These are phyloP conservation scores for Stratiolaelaps scimitus DNA, from an alignment of 1,140 invertebrate genomes.

Conservation along the genomic window DNA sequence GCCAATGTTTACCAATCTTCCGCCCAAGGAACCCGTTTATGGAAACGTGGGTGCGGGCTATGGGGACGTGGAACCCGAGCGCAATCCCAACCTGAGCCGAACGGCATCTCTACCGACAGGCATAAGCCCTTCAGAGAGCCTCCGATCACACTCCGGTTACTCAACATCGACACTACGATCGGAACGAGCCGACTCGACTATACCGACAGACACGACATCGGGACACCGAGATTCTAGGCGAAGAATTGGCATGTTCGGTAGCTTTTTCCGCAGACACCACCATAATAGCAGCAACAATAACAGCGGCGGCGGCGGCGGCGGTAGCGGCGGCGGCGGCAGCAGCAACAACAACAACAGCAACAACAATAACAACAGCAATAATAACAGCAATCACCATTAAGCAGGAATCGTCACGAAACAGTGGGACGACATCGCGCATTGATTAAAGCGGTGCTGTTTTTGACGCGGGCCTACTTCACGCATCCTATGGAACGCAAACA, in stretches of 20 bases:
- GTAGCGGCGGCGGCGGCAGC: neutral
- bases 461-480: no score
- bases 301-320: neutral
- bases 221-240: neutral
- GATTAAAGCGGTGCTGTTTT: no score
- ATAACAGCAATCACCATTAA: constrained; percentile 11
- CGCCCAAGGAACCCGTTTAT: constrained; percentile 2
- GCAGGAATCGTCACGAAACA: no score
- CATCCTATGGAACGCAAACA: no score
- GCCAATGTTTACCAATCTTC: constrained; percentile 3
- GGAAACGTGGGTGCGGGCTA: constrained; percentile 11
- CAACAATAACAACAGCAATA: neutral
- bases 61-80: neutral
- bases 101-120: constrained; percentile 9
- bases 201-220: neutral
- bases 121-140: neutral
- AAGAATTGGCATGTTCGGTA: constrained; percentile 7
- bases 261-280: constrained; percentile 6
- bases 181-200: neutral
- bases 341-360: constrained; percentile 16
- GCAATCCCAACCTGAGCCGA: neutral
- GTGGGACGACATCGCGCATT: no score
- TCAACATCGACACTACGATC: constrained; percentile 12
- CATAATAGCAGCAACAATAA: neutral
- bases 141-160: neutral